phyloP scores from a whole-genome alignment of 2,797 vertebrate genomes.

The Allobates femoralis region DNA sequence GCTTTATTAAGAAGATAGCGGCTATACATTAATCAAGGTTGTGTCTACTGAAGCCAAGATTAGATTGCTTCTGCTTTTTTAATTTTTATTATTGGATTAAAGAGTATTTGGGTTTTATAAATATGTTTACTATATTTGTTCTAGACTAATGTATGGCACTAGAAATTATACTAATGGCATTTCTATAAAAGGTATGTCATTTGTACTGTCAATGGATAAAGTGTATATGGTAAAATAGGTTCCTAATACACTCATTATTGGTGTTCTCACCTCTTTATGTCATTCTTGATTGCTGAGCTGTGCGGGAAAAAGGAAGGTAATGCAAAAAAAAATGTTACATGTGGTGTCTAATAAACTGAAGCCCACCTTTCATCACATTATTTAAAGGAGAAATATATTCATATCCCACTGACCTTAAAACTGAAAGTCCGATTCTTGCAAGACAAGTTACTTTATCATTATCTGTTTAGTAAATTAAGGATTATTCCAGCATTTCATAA shows the following conservation, averaged over 20 bases:
- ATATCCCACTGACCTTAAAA: not conserved
- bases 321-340: not conserved
- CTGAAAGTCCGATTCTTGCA: too few species aligned
- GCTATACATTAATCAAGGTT: conserved; percentile 39
- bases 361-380: not conserved
- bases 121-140: not conserved
- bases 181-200: not conserved
- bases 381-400: not conserved
- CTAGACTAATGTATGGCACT: not conserved
- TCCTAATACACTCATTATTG: not conserved
- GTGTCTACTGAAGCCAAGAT: not conserved
- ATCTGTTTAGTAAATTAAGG: too few species aligned
- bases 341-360: not conserved
- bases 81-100: not conserved
- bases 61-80: conserved; percentile 18
- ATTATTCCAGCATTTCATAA: too few species aligned
- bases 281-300: conserved; percentile 14
- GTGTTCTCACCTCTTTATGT: not conserved
- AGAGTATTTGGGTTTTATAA: not conserved
- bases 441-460: not conserved
- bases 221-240: not conserved
- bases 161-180: not conserved
- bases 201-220: not conserved
- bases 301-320: not conserved
- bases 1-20: conserved; percentile 32